Evolutionary conservation across 2,113 vertebrate species (phyloP), one percentile per base, ranked within the genome.

Genomic region (Pseudorasbora parva): DNA sequence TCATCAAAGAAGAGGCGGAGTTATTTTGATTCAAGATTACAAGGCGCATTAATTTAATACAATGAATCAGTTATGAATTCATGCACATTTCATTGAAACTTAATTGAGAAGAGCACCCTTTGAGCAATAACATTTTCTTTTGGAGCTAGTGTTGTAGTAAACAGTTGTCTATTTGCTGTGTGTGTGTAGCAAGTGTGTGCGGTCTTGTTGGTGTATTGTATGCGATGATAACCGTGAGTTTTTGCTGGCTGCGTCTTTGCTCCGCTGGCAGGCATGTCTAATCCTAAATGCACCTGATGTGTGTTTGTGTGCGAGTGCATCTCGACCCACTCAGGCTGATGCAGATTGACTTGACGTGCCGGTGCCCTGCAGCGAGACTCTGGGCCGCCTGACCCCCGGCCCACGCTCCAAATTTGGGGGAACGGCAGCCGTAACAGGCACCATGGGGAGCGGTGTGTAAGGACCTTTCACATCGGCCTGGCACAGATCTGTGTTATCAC

Each of bases 281-380:
- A 83, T 77, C 75, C 85, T 75, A 54, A 83, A 68, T 74, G 77
- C 84, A 84, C 62, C 41, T 78, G 64, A 60, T 64, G 85, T 84
- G 83, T 78, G 62, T 51, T 2, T 74, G 51, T 64, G 71, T 79
- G 74, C 30, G 56, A 69, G 74, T 73, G 43, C 74, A 71, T 84
- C 41, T 82, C 51, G 54, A 81, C 72, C 17, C 27, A 79, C 72
- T 80, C 71, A 49, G 64, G 37, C 75, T 85, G 89, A 87, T 43
- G 68, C 60, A 88, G 80, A 87, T 86, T 82, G 86, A 85, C 84
- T 87, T 87, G 89, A 88, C 72, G 57, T 83, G 82, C 23, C 66
- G 54, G 72, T 76, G 84, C 86, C 78, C 86, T 73, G 81, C 82
- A 64, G 86, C 23, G 77, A 84, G 78, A 74, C 57, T 66, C 66